Evolutionary conservation across 2,797 vertebrate genomes (phyloP).

Genomic region (Allobates femoralis): DNA sequence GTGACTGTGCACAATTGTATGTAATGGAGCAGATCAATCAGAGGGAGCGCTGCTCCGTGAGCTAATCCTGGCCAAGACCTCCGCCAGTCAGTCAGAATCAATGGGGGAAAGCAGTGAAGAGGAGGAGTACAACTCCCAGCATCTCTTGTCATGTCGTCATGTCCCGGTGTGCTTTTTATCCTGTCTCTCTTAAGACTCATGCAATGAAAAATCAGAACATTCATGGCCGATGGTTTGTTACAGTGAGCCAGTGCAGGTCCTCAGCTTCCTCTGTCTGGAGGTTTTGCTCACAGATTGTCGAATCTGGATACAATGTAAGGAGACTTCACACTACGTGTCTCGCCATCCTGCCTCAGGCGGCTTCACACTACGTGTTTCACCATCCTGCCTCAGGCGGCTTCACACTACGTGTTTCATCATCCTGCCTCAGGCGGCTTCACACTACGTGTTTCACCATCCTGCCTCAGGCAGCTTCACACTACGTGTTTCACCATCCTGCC

Average conservation of each 20-base stretch:
- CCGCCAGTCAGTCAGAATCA: not conserved
- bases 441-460: too few species aligned
- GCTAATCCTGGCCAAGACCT: not conserved
- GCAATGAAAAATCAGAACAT: too few species aligned
- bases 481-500: too few species aligned
- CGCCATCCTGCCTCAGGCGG: too few species aligned
- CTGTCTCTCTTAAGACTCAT: too few species aligned
- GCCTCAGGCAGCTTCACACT: too few species aligned
- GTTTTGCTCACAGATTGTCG: not conserved
- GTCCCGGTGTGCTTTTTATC: too few species aligned
- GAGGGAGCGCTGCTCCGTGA: not conserved
- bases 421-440: too few species aligned
- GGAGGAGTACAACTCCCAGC: not conserved
- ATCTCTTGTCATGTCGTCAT: not conserved
- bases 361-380: too few species aligned
- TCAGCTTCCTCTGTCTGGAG: not conserved
- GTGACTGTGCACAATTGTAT: not conserved
- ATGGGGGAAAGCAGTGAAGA: not conserved
- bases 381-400: too few species aligned
- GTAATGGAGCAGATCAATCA: slow-evolving; percentile 36
- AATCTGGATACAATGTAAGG: not conserved
- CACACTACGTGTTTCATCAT: too few species aligned
- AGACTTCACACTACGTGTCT: too few species aligned
- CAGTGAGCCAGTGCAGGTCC: not conserved
- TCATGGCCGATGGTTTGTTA: not conserved